phyloP scores from a whole-genome alignment of 92 coral and sea anemone genomes.

The Scolanthus callimorphus region DNA sequence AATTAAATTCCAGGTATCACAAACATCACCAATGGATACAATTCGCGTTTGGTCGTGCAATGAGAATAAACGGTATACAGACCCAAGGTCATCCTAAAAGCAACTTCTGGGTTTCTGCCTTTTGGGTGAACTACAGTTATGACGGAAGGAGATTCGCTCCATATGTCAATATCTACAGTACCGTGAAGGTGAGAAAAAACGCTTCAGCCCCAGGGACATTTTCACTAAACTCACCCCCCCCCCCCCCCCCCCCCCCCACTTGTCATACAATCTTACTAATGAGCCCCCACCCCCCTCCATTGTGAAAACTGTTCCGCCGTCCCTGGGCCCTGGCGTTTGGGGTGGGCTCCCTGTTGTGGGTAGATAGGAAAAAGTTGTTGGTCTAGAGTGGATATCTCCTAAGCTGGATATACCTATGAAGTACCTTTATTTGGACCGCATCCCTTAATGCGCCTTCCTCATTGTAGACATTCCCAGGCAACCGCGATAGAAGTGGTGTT shows the following conservation, averaged over 20 bases:
- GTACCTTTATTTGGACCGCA: no score
- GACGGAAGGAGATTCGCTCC: conserved; percentile 17
- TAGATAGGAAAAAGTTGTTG: no score
- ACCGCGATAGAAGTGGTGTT: conserved; percentile 59
- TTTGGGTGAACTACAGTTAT: conserved; percentile 5
- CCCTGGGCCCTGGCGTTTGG: no score
- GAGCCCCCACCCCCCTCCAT: no score
- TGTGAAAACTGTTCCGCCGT: no score
- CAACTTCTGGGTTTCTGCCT: conserved; percentile 25
- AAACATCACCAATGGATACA: conserved; percentile 39
- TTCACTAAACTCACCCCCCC: no score
- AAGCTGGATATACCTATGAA: no score
- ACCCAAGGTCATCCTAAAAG: conserved; percentile 25
- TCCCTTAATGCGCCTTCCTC: background rate
- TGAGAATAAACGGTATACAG: conserved; percentile 26
- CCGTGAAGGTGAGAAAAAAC: conserved; percentile 1
- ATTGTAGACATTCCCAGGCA: conserved; percentile 66
- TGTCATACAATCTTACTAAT: no score
- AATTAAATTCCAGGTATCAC: conserved; percentile 9
- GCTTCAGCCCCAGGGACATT: no score
- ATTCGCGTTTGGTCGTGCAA: conserved; percentile 18
- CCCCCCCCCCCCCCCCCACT: no score
- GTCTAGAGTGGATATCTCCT: no score
- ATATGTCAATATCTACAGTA: conserved; percentile 2
- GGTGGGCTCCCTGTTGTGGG: no score